Evolutionary conservation across 2,113 vertebrate genomes (phyloP).

Genomic region (Apodemus sylvaticus): DNA sequence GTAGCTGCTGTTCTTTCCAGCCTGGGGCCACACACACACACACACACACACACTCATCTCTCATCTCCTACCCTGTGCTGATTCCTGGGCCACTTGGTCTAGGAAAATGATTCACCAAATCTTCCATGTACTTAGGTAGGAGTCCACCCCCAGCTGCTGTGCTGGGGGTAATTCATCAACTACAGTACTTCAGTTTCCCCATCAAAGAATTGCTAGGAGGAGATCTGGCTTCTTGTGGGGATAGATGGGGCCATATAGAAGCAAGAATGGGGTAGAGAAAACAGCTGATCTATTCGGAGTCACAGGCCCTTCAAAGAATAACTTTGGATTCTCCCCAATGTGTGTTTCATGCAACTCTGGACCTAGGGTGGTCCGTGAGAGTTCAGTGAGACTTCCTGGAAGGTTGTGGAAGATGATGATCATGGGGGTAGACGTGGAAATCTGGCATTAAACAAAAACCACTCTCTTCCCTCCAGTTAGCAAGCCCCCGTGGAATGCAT

Average conservation of each 20-base stretch:
- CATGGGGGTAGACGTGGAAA: too few species aligned
- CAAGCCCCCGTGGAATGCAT: background rate
- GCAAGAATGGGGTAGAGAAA: background rate
- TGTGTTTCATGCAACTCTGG: background rate
- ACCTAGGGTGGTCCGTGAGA: background rate
- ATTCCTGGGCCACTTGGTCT: background rate
- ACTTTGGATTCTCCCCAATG: background rate
- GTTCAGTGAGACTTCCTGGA: background rate
- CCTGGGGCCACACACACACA: background rate
- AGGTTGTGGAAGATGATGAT: background rate
- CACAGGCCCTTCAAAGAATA: background rate
- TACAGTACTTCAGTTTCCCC: conserved; percentile 21
- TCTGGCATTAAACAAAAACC: background rate
- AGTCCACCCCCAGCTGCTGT: background rate
- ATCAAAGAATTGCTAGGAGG: background rate
- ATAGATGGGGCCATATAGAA: background rate
- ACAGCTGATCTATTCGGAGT: background rate
- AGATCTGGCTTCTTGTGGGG: background rate
- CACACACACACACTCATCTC: background rate
- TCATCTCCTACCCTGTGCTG: background rate
- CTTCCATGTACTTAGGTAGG: background rate
- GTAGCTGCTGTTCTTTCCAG: background rate
- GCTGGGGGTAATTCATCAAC: background rate
- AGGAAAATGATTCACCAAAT: background rate
- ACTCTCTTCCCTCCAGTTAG: background rate